Conservation (phyloP, 2,888 invertebrate genomes). For the Quadriops clusia region DNA sequence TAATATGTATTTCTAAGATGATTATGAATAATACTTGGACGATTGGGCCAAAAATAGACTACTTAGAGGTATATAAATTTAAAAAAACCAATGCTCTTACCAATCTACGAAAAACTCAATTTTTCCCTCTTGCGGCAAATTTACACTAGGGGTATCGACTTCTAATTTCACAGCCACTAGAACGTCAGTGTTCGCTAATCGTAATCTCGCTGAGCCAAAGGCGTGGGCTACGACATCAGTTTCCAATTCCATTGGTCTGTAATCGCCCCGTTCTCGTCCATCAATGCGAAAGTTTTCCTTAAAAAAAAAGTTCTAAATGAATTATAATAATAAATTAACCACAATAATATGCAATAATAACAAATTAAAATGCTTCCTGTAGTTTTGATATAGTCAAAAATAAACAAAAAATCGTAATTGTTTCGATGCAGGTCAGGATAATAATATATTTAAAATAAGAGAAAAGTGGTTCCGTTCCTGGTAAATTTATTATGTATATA, state of each 20-base stretch:
- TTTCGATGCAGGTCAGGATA: too few relatives aligned
- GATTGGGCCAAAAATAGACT: too few relatives aligned
- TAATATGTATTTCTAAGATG: too few relatives aligned
- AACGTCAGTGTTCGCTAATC: conserved; percentile 86
- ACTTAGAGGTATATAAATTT: neutral
- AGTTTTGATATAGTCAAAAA: conserved; percentile 4
- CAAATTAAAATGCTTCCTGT: too few relatives aligned
- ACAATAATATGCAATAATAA: too few relatives aligned
- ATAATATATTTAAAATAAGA: too few relatives aligned
- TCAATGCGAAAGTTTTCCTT: conserved; percentile 80
- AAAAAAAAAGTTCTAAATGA: conserved; percentile 25
- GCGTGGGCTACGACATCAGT: conserved; percentile 75
- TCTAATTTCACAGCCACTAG: conserved; percentile 87
- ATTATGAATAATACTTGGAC: too few relatives aligned
- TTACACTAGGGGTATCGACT: conserved; percentile 65
- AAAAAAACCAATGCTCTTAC: conserved; percentile 38
- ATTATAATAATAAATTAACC: too few relatives aligned
- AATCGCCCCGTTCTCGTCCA: conserved; percentile 68
- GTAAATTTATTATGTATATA: too few relatives aligned
- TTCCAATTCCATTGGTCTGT: conserved; percentile 78
- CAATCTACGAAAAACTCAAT: conserved; percentile 95
- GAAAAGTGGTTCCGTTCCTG: too few relatives aligned
- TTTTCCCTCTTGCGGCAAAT: conserved; percentile 68
- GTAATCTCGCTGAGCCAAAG: conserved; percentile 73
- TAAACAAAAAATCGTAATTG: too few relatives aligned